These are phyloP conservation scores for Neocrepidodera transversa DNA, from an alignment of 2,888 invertebrate species.

Conservation along the genomic window DNA sequence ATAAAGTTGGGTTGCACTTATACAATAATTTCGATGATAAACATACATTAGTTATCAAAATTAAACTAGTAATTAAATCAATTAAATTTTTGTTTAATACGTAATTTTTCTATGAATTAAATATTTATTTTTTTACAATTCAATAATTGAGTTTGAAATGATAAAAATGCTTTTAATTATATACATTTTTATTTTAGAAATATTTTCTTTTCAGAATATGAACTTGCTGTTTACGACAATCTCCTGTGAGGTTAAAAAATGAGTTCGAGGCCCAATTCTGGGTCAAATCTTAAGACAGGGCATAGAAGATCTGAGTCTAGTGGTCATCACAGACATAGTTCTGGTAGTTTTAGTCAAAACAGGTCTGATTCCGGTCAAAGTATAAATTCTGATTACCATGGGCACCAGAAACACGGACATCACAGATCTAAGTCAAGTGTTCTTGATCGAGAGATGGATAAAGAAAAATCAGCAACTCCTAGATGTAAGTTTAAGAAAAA, in stretches of 20 bases:
- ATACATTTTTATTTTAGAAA: too few species aligned
- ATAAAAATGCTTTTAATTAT: too few species aligned
- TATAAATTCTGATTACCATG: constrained; percentile 51
- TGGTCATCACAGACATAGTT: constrained; percentile 52
- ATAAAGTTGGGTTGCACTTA: neutral
- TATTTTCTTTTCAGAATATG: constrained; percentile 30
- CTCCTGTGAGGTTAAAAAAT: constrained; percentile 37
- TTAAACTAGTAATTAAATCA: too few species aligned
- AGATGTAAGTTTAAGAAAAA: constrained; percentile 49
- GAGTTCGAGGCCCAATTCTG: constrained; percentile 52
- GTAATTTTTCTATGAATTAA: too few species aligned
- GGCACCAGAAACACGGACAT: constrained; percentile 52
- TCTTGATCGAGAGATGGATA: constrained; percentile 47
- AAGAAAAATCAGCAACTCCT: constrained; percentile 46
- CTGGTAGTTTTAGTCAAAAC: constrained; percentile 48
- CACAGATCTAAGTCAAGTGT: constrained; percentile 57
- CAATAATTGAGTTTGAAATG: too few species aligned
- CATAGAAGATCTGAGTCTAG: constrained; percentile 56
- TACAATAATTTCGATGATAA: neutral
- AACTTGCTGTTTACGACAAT: constrained; percentile 1
- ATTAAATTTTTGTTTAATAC: too few species aligned
- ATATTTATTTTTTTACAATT: too few species aligned
- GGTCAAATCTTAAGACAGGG: constrained; percentile 47
- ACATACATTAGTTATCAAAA: neutral
- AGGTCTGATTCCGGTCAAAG: constrained; percentile 58